Base-by-base conservation (phyloP, 2,113 vertebrate genomes). In the Sylvilagus bachmani region DNA sequence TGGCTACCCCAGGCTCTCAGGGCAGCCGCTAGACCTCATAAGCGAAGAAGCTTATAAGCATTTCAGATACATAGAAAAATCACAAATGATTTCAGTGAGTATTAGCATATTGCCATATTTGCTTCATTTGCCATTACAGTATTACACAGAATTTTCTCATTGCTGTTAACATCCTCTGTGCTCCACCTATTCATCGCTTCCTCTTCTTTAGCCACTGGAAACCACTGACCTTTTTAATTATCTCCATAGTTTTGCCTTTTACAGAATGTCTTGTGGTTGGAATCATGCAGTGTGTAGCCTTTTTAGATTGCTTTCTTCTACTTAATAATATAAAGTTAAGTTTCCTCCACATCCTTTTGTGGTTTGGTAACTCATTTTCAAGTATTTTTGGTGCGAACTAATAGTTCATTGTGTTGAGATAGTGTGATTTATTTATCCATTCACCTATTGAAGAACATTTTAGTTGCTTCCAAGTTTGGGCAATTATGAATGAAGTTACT, bases 81-180 rank as follows among this genome's bases (percentile, higher is more conserved):
- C 36, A 49, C 27, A 38, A 33, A 29, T 25, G 8, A 13, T 74
- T 66, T 74, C 16, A 64, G 27, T 24, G 33, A 36, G 5, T 33
- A 78, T 78, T 88, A 81, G 73, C 55, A 62, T 73, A 81, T 73
- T 55, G 17, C 31, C 22, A n/a, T 86, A n/a, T 82, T 81, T 75
- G 38, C 38, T 81, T 87, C 92, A 44, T 44, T 44, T 44, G 44
- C 44, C 44, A 44, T 61, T 14, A 27, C 14, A 33, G 21, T 58
- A 9, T 36, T 5, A 61, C 36, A 25, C 78, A 80, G n/a, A 36
- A 81, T 16, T 6, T 21, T 81, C 4, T 81, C 22, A 38, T 25
- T 62, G 22, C 22, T 24, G 61, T 38, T 2, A 62, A 62, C 25
- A 27, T 80, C 53, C 10, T 77, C 44, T 51, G 5, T 51, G 25